A percentile compares a stretch with the other conserved stretches of the same genome.
These are phyloP conservation scores for Acromyrmex charruanus DNA, from an alignment of 1,140 invertebrate genomes.

Conservation along the genomic window DNA sequence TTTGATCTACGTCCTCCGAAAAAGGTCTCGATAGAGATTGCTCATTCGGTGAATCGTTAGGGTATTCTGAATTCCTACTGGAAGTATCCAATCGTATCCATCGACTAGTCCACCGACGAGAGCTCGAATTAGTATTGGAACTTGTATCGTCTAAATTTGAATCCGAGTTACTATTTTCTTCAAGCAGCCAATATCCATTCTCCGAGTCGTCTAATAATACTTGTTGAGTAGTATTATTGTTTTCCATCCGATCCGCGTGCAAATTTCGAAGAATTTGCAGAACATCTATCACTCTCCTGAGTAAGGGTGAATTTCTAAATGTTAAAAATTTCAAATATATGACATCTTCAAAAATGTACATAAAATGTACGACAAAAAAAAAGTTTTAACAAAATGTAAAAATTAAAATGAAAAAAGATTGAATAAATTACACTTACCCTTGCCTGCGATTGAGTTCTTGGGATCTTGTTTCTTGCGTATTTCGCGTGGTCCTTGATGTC, in stretches of 20 bases:
- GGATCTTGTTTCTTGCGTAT: conserved; percentile 30
- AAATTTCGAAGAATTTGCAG: conserved; percentile 61
- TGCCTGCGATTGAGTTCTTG: conserved; percentile 12
- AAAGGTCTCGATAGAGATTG: background rate
- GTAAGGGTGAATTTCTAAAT: conserved; percentile 57
- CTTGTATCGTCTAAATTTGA: conserved; percentile 80
- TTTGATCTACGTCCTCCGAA: conserved; percentile 37
- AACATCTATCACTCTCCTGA: conserved; percentile 58
- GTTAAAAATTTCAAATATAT: conserved; percentile 50
- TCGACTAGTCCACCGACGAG: conserved; percentile 79
- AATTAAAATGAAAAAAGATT: background rate
- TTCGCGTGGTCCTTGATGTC: conserved; percentile 25
- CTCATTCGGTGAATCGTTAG: conserved; percentile 9
- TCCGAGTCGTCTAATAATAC: conserved; percentile 77
- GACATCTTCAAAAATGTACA: conserved; percentile 46
- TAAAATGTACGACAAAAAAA: conserved; percentile 13
- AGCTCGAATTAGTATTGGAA: conserved; percentile 59
- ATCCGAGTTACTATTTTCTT: conserved; percentile 84
- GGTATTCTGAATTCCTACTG: conserved; percentile 71
- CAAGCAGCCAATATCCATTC: conserved; percentile 83
- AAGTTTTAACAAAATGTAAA: background rate
- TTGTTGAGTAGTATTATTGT: conserved; percentile 30
- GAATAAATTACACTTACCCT: background rate
- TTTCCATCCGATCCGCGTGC: conserved; percentile 50
- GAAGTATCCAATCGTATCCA: conserved; percentile 81